phyloP scores from a whole-genome alignment of 2,113 vertebrate species.

The Antennarius striatus region DNA sequence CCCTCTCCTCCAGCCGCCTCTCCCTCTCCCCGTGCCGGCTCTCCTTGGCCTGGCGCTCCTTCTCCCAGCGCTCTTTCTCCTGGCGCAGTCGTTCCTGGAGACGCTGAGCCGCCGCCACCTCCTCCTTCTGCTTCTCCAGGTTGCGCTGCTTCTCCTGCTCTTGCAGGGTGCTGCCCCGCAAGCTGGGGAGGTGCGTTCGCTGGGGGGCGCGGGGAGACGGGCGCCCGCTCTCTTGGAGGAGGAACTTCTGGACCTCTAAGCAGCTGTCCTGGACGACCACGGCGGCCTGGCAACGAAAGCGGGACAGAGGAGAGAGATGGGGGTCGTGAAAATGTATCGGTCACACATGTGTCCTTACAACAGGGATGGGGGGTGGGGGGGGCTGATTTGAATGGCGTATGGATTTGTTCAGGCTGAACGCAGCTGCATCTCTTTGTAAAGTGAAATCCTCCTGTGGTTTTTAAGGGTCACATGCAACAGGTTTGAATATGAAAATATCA shows the following conservation, averaged over 20 bases:
- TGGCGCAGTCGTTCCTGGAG: slow-evolving; percentile 84
- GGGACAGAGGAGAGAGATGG: not conserved
- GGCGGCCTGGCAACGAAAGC: slow-evolving; percentile 79
- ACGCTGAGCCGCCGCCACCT: slow-evolving; percentile 81
- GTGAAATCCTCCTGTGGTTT: not conserved
- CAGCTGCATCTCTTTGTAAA: not conserved
- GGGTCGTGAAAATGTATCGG: slow-evolving; percentile 20
- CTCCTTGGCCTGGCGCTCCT: slow-evolving; percentile 80
- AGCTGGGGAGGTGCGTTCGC: slow-evolving; percentile 49
- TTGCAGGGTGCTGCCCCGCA: slow-evolving; percentile 83
- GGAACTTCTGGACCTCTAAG: slow-evolving; percentile 84
- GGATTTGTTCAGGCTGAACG: not conserved
- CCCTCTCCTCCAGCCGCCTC: slow-evolving; percentile 72
- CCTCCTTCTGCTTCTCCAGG: slow-evolving; percentile 90
- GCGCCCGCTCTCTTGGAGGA: slow-evolving; percentile 81
- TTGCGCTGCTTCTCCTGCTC: slow-evolving; percentile 94
- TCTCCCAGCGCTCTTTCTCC: slow-evolving; percentile 89
- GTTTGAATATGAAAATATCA: slow-evolving; percentile 65
- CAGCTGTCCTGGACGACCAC: slow-evolving; percentile 91
- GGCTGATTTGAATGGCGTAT: slow-evolving; percentile 55
- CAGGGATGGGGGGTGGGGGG: not conserved
- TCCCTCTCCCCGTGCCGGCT: slow-evolving; percentile 80
- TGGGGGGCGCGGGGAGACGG: slow-evolving; percentile 49
- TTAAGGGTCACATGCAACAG: not conserved
- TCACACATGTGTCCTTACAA: not conserved